Conservation (phyloP, 2,113 vertebrate genomes). For the Lamprologus speciosus region DNA sequence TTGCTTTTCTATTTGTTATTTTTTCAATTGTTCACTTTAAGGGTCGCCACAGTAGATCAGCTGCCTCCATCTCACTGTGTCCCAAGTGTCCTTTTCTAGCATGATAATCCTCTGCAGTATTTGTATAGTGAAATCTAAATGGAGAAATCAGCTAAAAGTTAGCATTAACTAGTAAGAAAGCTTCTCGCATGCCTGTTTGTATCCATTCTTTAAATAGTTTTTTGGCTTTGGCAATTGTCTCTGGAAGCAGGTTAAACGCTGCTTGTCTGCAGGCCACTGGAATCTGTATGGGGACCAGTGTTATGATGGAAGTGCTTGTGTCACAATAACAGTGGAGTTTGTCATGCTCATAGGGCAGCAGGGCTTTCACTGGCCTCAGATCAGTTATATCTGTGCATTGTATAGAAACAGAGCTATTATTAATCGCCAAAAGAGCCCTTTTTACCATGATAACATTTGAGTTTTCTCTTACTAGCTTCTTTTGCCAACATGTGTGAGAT, state of each 20-base stretch:
- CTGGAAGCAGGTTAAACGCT: not conserved
- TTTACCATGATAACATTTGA: not conserved
- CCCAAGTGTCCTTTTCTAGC: not conserved
- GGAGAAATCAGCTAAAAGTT: not conserved
- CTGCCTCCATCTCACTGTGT: not conserved
- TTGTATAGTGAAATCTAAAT: not conserved
- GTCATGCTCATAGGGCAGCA: not conserved
- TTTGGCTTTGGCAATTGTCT: not conserved
- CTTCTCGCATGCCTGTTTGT: not conserved
- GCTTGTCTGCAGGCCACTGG: not conserved
- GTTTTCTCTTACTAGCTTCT: not conserved
- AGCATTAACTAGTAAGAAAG: not conserved
- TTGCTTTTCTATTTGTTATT: not conserved
- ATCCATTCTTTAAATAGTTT: not conserved
- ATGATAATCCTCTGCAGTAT: not conserved
- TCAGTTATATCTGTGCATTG: not conserved
- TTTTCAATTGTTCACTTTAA: not conserved
- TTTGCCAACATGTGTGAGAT: not conserved
- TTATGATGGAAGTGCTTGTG: not conserved
- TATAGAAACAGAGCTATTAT: not conserved
- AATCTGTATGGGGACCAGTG: not conserved
- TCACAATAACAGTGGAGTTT: not conserved
- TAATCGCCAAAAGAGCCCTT: not conserved
- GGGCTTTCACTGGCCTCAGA: not conserved
- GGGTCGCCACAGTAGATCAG: not conserved